Conservation (phyloP, 2,888 invertebrate species). For the Belgica antarctica region DNA sequence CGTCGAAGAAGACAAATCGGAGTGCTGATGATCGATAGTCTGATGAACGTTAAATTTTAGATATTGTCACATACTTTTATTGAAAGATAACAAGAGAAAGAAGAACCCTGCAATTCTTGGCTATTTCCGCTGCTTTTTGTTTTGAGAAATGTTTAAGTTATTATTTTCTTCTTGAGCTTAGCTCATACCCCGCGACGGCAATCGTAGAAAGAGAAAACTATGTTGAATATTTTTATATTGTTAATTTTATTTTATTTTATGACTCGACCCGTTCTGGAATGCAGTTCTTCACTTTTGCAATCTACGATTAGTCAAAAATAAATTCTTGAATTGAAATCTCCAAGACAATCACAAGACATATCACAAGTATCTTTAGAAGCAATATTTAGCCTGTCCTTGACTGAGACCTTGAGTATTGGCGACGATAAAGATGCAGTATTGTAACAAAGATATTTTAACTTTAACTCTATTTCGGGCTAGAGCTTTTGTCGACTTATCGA, state of each 20-base stretch:
- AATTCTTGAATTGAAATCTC: too few species aligned
- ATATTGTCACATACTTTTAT: neutral
- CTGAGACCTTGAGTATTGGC: neutral
- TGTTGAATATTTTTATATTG: conserved; percentile 6
- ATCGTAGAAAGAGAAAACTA: neutral
- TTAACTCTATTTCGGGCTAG: neutral
- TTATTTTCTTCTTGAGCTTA: conserved; percentile 15
- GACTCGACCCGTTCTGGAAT: too few species aligned
- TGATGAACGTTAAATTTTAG: neutral
- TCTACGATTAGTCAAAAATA: too few species aligned
- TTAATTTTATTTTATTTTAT: conserved; percentile 7
- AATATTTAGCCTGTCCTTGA: too few species aligned
- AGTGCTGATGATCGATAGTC: conserved; percentile 52
- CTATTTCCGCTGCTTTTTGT: too few species aligned
- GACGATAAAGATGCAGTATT: neutral
- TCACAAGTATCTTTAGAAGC: too few species aligned
- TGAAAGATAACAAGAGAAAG: neutral
- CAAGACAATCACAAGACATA: too few species aligned
- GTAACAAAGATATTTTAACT: neutral
- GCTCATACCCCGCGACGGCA: neutral
- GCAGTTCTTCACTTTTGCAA: too few species aligned
- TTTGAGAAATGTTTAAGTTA: neutral
- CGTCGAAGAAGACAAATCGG: conserved; percentile 81
- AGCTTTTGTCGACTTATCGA: too few species aligned
- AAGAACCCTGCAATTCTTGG: neutral